A percentile compares a stretch with the other conserved stretches of the same genome.
These are phyloP conservation scores for Acleris sparsana DNA, from an alignment of 2,888 invertebrate genomes.

Conservation along the genomic window DNA sequence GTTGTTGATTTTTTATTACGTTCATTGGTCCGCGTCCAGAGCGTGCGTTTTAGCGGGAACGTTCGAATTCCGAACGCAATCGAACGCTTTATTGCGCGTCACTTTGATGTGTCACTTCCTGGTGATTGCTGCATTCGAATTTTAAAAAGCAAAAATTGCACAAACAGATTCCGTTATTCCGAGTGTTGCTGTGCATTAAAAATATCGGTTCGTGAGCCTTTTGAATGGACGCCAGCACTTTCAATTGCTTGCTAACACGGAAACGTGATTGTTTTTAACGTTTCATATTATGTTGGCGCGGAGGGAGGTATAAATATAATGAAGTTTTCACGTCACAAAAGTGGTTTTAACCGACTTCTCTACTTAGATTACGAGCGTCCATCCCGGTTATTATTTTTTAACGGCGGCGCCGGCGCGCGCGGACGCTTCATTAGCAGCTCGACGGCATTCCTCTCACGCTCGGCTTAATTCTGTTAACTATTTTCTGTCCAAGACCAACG, in stretches of 20 bases:
- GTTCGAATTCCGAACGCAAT: constrained; percentile 49
- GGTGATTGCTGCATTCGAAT: constrained; percentile 50
- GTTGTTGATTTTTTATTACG: constrained; percentile 32
- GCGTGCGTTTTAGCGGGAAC: constrained; percentile 44
- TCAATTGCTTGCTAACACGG: constrained; percentile 7
- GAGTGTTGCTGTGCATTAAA: constrained; percentile 41
- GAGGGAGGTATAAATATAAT: not conserved
- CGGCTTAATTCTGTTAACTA: constrained; percentile 73
- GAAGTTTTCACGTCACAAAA: constrained; percentile 7
- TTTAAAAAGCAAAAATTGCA: constrained; percentile 55
- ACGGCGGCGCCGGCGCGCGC: constrained; percentile 15
- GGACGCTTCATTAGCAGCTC: constrained; percentile 63
- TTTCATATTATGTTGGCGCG: not conserved
- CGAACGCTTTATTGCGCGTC: constrained; percentile 56
- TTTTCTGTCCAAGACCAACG: constrained; percentile 65
- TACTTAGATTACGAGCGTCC: constrained; percentile 40
- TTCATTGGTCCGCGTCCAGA: constrained; percentile 19
- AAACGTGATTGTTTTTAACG: not conserved
- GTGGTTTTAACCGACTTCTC: constrained; percentile 35
- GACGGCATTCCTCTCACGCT: constrained; percentile 59
- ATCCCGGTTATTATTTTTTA: constrained; percentile 48
- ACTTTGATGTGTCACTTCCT: constrained; percentile 62
- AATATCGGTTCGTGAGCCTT: constrained; percentile 7
- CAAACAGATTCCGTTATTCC: constrained; percentile 61
- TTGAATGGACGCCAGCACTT: not conserved